These are phyloP conservation scores for Oreonectes daqikongensis DNA, from an alignment of 2,797 vertebrate genomes.

Conservation along the genomic window DNA sequence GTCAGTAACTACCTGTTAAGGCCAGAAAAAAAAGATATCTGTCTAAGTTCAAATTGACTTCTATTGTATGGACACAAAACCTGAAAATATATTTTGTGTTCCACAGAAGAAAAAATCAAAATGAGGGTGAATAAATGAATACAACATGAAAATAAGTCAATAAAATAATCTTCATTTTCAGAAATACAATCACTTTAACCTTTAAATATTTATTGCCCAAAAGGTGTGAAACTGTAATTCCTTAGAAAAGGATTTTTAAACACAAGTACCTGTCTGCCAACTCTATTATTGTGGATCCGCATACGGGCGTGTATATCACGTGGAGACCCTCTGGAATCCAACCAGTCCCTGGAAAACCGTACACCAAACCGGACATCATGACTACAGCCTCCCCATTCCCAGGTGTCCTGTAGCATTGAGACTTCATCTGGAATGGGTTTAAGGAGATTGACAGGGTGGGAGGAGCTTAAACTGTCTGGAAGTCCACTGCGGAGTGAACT, in stretches of 20 bases:
- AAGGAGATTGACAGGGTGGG: slow-evolving; percentile 69
- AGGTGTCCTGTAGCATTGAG: slow-evolving; percentile 84
- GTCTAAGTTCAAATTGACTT: no score
- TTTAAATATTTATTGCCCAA: no score
- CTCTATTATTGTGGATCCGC: slow-evolving; percentile 90
- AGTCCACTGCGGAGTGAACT: slow-evolving; percentile 68
- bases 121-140: neutral
- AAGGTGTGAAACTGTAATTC: no score
- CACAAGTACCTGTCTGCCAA: slow-evolving; percentile 85
- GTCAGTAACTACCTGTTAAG: slow-evolving; percentile 84
- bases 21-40: slow-evolving; percentile 33
- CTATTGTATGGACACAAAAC: no score
- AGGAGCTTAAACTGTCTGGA: slow-evolving; percentile 71
- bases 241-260: neutral
- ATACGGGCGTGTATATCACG: slow-evolving; percentile 91
- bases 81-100: neutral
- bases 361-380: slow-evolving; percentile 88
- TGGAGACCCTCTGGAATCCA: slow-evolving; percentile 87
- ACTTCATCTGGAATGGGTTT: slow-evolving; percentile 77
- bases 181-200: no score
- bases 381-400: slow-evolving; percentile 94
- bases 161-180: no score
- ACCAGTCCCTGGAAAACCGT: slow-evolving; percentile 90
- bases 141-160: no score
- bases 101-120: neutral